Evolutionary conservation across 2,888 invertebrate species (phyloP), one percentile per base, ranked within the genome.

Genomic region (Taphrorychus bicolor): DNA sequence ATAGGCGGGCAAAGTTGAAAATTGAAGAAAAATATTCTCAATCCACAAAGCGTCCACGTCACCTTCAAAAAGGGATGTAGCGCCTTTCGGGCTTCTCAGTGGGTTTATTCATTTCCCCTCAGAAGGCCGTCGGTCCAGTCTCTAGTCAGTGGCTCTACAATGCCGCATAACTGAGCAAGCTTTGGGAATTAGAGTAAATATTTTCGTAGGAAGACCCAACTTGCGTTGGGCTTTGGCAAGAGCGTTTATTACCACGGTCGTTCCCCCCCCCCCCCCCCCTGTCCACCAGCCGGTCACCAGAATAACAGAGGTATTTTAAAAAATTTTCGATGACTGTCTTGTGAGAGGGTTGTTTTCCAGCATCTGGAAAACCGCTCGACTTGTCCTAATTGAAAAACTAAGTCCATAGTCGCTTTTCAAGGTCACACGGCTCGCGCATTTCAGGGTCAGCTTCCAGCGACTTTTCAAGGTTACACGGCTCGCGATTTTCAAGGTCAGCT

Each of bases 21-120:
- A n/a, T n/a, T n/a, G n/a, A n/a, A n/a, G n/a, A 84, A 96, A 97
- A 95, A 97, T 96, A 83, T 96, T 97, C 83, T 97, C 97, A 72
- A 97, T 94, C 96, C 96, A 97, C 42, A 95, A 85, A 0, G 96
- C 93, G 84, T 97, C 96, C 2, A 97, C 95, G 79, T 96, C 95
- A 2, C 97, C 97, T 79, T 97, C 97, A 82, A 95, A 96, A 52
- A 96, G n/a, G 84, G 52, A 95, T 93, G 80, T 94, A 75, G 49
- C 74, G 59, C 59, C 89, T 87, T 79, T 95, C 94, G 71, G 89
- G 84, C 75, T 86, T 88, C 16, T 91, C 91, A 2, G 87, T 83
- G 0, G 89, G 92, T 83, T 87, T 91, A 83, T 96, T 96, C 83
- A 95, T 91, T 79, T 95, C 94, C 51, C 96, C 87, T 95, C 73